Evolutionary conservation across 2,888 invertebrate species (phyloP).

Genomic region (Catocala sponsa): DNA sequence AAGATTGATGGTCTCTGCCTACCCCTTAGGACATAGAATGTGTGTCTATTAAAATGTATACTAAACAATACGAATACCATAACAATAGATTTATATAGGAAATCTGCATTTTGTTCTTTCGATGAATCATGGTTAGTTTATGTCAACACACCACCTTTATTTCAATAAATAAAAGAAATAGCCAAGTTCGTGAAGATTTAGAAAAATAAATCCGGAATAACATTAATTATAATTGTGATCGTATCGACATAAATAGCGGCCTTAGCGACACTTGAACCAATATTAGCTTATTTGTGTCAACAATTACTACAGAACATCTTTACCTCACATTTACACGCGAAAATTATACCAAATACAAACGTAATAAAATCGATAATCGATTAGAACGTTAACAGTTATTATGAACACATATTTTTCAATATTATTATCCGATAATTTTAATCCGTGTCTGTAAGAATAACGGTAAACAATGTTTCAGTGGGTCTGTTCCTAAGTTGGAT

Average conservation of each 20-base stretch:
- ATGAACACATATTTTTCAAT: slow-evolving; percentile 23
- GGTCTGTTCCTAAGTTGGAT: slow-evolving; percentile 26
- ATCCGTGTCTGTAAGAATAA: slow-evolving; percentile 37
- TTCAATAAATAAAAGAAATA: too few species aligned
- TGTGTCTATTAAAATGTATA: too few species aligned
- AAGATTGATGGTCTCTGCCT: too few species aligned
- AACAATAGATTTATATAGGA: too few species aligned
- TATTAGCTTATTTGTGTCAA: slow-evolving; percentile 55
- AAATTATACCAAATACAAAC: slow-evolving; percentile 13
- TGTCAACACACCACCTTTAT: too few species aligned
- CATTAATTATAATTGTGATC: slow-evolving; percentile 35
- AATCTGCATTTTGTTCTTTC: too few species aligned
- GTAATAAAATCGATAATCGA: slow-evolving; percentile 16
- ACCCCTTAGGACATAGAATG: too few species aligned
- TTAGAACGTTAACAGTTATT: slow-evolving; percentile 8
- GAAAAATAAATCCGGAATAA: slow-evolving; percentile 45
- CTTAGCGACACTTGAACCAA: slow-evolving; percentile 60
- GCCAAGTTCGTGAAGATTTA: slow-evolving; percentile 9
- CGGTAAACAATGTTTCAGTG: slow-evolving; percentile 27
- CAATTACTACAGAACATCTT: slow-evolving; percentile 36
- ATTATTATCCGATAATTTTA: slow-evolving; percentile 30
- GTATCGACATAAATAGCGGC: slow-evolving; percentile 60
- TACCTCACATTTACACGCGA: slow-evolving; percentile 5
- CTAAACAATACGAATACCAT: too few species aligned
- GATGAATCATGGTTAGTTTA: too few species aligned